phyloP scores from a whole-genome alignment of 2,888 invertebrate genomes.

The Tolmerus cingulatus region DNA sequence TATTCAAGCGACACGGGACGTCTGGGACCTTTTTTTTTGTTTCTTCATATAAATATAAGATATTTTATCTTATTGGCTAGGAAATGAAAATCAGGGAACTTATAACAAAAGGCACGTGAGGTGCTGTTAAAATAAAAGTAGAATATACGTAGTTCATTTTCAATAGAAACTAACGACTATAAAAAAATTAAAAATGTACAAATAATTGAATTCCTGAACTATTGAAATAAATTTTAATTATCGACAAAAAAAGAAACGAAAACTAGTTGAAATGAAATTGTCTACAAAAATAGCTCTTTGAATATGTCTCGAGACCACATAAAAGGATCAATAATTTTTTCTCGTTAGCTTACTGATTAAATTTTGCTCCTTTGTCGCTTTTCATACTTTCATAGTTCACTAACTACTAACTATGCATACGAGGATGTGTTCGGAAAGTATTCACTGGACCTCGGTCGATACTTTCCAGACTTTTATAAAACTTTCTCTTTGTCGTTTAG shows the following conservation, averaged over 20 bases:
- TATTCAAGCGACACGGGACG: not conserved
- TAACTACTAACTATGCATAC: not conserved
- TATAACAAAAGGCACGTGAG: not conserved
- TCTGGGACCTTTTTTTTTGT: not conserved
- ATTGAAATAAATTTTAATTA: too few relatives aligned
- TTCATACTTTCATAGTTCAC: not conserved
- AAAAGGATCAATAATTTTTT: not conserved
- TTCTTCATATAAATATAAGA: too few relatives aligned
- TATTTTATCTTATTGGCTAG: not conserved
- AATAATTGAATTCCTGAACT: too few relatives aligned
- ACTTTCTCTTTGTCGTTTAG: not conserved
- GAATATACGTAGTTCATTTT: too few relatives aligned
- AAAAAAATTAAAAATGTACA: too few relatives aligned
- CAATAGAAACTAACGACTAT: too few relatives aligned
- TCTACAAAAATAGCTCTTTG: too few relatives aligned
- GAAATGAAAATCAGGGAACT: not conserved
- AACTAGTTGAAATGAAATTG: too few relatives aligned
- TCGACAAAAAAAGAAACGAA: too few relatives aligned
- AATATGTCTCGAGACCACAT: not conserved
- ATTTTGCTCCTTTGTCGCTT: not conserved
- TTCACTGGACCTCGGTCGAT: not conserved
- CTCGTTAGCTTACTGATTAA: not conserved
- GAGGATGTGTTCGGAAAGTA: not conserved
- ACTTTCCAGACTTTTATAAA: not conserved
- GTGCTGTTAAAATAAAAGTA: too few relatives aligned